Conservation (phyloP, 2,888 invertebrate genomes). For the Selenia dentaria region DNA sequence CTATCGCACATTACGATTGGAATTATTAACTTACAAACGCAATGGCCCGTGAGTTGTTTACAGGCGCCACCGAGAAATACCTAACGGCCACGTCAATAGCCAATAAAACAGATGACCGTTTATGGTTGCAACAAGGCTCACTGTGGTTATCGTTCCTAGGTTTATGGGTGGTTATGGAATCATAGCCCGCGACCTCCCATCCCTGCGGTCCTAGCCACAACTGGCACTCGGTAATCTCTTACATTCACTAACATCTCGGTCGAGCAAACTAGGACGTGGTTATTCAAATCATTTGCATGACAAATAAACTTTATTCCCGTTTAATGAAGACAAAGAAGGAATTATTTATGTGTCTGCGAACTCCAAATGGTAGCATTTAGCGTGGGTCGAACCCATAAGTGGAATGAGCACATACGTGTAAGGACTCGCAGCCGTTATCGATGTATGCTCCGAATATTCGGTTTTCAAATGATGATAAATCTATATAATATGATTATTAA, state of each 20-base stretch:
- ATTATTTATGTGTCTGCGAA: conserved; percentile 23
- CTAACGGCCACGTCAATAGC: conserved; percentile 46
- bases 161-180: conserved; percentile 36
- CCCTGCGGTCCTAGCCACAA: conserved; percentile 37
- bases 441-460: conserved; percentile 1
- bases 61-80: conserved; percentile 38
- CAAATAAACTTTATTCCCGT: conserved; percentile 6
- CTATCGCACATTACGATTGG: conserved; percentile 11
- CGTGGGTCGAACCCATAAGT: conserved; percentile 55
- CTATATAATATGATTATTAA: too few species aligned
- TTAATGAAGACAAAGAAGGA: conserved; percentile 23
- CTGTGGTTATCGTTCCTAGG: conserved; percentile 36
- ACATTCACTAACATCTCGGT: conserved; percentile 18
- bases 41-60: conserved; percentile 15
- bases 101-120: conserved; percentile 54
- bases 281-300: too few species aligned
- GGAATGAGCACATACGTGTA: conserved; percentile 59
- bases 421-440: conserved; percentile 58
- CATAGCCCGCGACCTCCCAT: conserved; percentile 27
- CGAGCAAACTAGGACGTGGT: conserved; percentile 7
- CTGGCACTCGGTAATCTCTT: conserved; percentile 14
- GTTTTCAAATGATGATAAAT: conserved; percentile 12
- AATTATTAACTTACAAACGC: conserved; percentile 14
- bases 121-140: conserved; percentile 36
- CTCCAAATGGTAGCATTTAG: conserved; percentile 44